These are phyloP conservation scores for Melanotaenia boesemani DNA, from an alignment of 2,797 vertebrate genomes.

Conservation along the genomic window DNA sequence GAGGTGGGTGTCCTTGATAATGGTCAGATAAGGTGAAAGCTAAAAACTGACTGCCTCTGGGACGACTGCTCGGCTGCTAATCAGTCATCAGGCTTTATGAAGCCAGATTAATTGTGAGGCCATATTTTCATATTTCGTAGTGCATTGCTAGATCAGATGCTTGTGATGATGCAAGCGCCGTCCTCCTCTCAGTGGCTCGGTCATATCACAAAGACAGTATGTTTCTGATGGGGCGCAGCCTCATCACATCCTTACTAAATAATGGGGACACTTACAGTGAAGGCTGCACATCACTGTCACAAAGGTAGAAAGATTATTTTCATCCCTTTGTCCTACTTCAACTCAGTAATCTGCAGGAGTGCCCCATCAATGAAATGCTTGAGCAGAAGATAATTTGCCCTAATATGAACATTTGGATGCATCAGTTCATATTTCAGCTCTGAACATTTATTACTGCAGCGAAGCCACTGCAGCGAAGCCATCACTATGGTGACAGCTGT, in stretches of 20 bases:
- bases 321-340: slow-evolving; percentile 56
- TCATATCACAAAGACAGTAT: slow-evolving; percentile 34
- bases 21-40: slow-evolving; percentile 59
- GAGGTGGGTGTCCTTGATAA: slow-evolving; percentile 57
- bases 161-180: slow-evolving; percentile 23
- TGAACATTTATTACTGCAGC: slow-evolving; percentile 15
- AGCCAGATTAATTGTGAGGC: slow-evolving; percentile 60
- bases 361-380: slow-evolving; percentile 49
- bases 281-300: slow-evolving; percentile 1
- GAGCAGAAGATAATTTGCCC: slow-evolving; percentile 23
- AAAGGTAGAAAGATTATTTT: slow-evolving; percentile 62
- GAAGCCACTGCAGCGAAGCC: slow-evolving; percentile 21
- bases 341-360: slow-evolving; percentile 38
- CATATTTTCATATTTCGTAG: slow-evolving; percentile 23
- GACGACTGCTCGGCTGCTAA: slow-evolving; percentile 27
- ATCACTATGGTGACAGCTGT: slow-evolving; percentile 62
- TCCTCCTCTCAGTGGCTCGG: slow-evolving; percentile 45
- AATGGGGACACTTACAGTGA: slow-evolving; percentile 24
- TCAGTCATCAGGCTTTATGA: slow-evolving; percentile 69
- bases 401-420: slow-evolving; percentile 38
- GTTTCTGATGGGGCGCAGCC: slow-evolving; percentile 40
- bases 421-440: slow-evolving; percentile 38
- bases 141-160: slow-evolving; percentile 36
- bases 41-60: slow-evolving; percentile 44
- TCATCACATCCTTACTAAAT: slow-evolving; percentile 35